phyloP scores from a whole-genome alignment of 2,113 vertebrate species.

The Greenwoodochromis staneri region DNA sequence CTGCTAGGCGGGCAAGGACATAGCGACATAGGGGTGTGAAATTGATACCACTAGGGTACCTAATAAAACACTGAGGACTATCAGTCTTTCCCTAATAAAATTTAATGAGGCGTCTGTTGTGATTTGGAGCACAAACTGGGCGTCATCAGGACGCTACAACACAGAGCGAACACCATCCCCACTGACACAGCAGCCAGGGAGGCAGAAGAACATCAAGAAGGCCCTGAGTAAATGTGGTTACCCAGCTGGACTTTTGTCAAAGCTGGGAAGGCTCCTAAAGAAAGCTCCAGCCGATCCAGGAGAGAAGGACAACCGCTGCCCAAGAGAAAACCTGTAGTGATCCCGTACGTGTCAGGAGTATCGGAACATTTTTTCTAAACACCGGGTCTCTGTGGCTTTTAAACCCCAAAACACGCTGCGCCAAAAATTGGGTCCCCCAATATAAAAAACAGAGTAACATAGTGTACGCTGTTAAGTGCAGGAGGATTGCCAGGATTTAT shows the following conservation, averaged over 20 bases:
- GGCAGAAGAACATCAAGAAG: background rate
- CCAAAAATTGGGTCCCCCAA: no score
- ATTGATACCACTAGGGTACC: background rate
- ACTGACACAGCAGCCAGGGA: rapidly evolving
- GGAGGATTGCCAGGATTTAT: no score
- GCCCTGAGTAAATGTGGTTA: no score
- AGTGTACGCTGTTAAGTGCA: no score
- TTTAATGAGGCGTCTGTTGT: background rate
- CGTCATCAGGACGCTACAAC: background rate
- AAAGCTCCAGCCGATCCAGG: no score
- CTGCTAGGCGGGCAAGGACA: background rate
- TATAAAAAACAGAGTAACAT: no score
- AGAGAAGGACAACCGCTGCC: no score
- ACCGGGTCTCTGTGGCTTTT: no score
- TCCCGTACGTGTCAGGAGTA: rapidly evolving
- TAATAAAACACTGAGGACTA: background rate
- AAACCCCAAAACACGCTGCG: no score
- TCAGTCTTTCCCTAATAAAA: background rate
- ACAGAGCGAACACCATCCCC: background rate
- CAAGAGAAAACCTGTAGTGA: rapidly evolving
- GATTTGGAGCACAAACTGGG: background rate
- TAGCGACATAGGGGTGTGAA: background rate
- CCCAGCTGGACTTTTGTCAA: no score
- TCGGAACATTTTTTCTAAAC: no score
- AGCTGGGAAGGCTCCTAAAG: no score